phyloP scores from a whole-genome alignment of 2,113 vertebrate species.

The Puma concolor region DNA sequence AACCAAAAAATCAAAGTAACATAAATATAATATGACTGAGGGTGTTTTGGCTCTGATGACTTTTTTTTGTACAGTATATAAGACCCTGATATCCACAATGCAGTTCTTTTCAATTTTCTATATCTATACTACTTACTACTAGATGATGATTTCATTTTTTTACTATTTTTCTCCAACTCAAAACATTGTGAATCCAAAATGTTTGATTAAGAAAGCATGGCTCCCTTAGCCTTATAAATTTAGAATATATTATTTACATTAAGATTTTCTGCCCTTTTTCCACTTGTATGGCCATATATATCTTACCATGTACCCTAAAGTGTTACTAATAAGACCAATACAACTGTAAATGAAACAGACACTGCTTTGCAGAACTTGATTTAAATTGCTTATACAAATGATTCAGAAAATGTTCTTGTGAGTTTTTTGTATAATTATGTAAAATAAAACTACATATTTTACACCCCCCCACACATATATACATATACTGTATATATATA shows the following conservation, averaged over 20 bases:
- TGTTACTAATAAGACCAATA: not conserved
- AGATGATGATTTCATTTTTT: not conserved
- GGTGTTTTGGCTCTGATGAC: not conserved
- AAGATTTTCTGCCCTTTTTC: not conserved
- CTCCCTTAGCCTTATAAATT: not conserved
- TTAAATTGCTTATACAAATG: not conserved
- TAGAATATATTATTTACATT: not conserved
- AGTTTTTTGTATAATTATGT: not conserved
- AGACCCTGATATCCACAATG: not conserved
- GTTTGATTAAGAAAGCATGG: not conserved
- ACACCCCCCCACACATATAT: not conserved
- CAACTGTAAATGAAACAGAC: not conserved
- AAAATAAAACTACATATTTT: conserved; percentile 12
- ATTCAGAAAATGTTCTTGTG: not conserved
- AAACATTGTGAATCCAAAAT: not conserved
- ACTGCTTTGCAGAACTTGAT: not conserved
- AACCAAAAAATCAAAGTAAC: not conserved
- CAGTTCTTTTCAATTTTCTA: not conserved
- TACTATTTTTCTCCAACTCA: not conserved
- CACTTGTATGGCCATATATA: not conserved
- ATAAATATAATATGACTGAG: not conserved
- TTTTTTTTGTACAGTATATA: not conserved
- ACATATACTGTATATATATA: not conserved
- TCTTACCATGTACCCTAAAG: not conserved
- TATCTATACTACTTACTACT: not conserved